Base-by-base conservation (phyloP, 2,888 invertebrate species). In the Orchestes rusci region DNA sequence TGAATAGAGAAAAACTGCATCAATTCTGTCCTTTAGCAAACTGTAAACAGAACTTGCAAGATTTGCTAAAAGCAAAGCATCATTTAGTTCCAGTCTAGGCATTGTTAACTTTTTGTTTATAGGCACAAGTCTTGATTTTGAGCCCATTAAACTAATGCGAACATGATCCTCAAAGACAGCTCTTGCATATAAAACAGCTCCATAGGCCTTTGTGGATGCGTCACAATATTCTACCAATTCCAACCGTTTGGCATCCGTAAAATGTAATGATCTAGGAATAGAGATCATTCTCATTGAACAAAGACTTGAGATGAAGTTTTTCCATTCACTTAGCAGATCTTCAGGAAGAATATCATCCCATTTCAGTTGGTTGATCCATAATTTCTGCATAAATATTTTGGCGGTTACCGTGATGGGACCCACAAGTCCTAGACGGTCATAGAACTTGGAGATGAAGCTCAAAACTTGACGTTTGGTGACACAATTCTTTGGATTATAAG, bases 71-170 rank as follows among this genome's bases (percentile, higher is more conserved):
- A 51, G 32, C 12, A 48, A 19, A 4, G 51, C 49, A 10, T 40
- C 34, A 34, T 43, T 43, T 16, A 51, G 30, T 33, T 53, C 53
- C 7, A 53, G 39, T 18, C 51, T 33, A 10, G 47, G 51, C 13
- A 50, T 39, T 2, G 51, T 45, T 23, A 34, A 5, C 8, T 13
- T 33, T 43, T 52, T 50, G 23, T 34, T 51, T 5, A 53, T 10
- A n/a, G 53, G 53, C 3, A 51, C 45, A 13, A 51, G 38, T 40
- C 39, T 43, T 3, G 51, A 46, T 41, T 53, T 48, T 16, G 49
- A 35, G 34, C 44, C 41, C 12, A 51, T 16, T 12, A 53, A 10
- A 27, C 37, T 16, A n/a, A 34, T 16, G 27, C 28, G 17, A 8
- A 43, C 19, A n/a, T 35, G 20, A 10, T 38, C 8, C 4, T 28